Base-by-base conservation (phyloP, 1,140 invertebrate genomes). In the Drosophila rhopaloa region DNA sequence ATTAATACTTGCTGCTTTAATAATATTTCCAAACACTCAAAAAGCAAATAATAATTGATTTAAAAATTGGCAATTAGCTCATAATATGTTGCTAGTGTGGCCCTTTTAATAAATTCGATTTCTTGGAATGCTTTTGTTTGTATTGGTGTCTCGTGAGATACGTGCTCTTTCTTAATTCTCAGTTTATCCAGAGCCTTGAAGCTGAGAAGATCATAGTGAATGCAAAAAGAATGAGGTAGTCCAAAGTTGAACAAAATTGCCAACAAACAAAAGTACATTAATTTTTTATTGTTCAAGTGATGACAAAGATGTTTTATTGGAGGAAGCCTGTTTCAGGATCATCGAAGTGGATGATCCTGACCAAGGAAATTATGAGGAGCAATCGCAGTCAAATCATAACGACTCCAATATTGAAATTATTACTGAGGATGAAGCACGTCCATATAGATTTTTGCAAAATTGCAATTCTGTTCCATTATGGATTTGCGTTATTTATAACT, bases 401-500 rank as follows among this genome's bases (percentile, higher is more conserved):
- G 4, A 46, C 5, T 2, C n/a, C 2, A 41, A 43, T 6, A 8
- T n/a, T n/a, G 65, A 60, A 11, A 19, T 35, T 8, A 7, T 27
- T 1, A 5, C 16, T 6, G 4, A 10, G 13, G 16, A 16, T 24
- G 16, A 35, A 3, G 4, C 7, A 16, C 16, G 43, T 8, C 32
- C 38, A 1, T 76, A 58, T 29, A 6, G 1, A 6, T 68, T 46
- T 61, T 44, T 63, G 1, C 41, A 46, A 5, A 61, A 55, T n/a
- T 86, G 75, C 58, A 66, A 19, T 4, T 60, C 8, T 27, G 40
- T 76, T n/a, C 44, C 48, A 35, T 35, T 85, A n/a, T 38, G 63
- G 7, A 29, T 82, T 10, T 85, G 82, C 24, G 5, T 65, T 40
- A 8, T 72, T 0, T 82, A 88, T n/a, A 88, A 88, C 32, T 54